phyloP scores from a whole-genome alignment of 2,888 invertebrate species.

The Myopa tessellatipennis region DNA sequence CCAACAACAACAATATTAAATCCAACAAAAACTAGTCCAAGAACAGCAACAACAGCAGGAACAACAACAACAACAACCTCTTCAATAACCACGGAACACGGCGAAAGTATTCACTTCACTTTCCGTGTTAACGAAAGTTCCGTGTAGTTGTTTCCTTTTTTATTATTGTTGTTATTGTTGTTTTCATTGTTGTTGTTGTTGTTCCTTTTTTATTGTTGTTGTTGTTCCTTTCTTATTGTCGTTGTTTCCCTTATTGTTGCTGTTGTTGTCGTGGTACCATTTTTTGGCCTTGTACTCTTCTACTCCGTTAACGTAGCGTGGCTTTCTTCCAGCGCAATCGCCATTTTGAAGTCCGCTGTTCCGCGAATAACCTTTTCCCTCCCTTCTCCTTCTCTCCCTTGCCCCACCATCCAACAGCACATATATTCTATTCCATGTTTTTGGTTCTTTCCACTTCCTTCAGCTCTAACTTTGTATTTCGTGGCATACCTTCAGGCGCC shows the following conservation, averaged over 20 bases:
- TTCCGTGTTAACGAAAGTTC: slow-evolving; percentile 38
- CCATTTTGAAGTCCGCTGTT: slow-evolving; percentile 20
- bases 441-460: background rate
- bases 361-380: background rate
- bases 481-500: slow-evolving; percentile 51
- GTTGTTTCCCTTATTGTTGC: background rate
- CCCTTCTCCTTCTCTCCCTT: background rate
- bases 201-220: background rate
- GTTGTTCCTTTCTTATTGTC: background rate
- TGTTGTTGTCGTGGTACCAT: slow-evolving; percentile 15
- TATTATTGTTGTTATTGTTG: background rate
- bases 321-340: background rate
- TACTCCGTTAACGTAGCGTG: background rate
- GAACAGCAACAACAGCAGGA: slow-evolving; percentile 12
- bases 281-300: background rate
- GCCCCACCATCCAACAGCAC: background rate
- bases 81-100: slow-evolving; percentile 37
- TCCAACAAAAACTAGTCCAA: background rate
- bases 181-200: background rate
- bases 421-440: background rate
- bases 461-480: slow-evolving; percentile 16
- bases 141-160: slow-evolving; percentile 13
- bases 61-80: slow-evolving; percentile 5
- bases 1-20: background rate
- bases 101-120: slow-evolving; percentile 38